Evolutionary conservation across 2,797 vertebrate genomes (phyloP).

Genomic region (Darevskia nairensis): DNA sequence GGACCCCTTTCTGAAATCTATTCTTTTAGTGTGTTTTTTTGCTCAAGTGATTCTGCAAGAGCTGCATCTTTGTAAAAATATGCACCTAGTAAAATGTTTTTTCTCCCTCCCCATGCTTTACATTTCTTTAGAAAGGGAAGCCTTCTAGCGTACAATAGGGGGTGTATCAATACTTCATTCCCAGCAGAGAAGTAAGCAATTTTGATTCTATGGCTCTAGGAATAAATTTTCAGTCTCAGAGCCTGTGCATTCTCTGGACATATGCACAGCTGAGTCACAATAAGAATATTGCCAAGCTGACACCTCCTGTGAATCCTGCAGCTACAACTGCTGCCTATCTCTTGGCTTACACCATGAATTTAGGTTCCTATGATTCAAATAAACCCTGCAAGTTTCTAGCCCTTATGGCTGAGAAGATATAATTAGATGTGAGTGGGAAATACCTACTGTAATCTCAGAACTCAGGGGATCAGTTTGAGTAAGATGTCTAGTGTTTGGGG

Average conservation of each 20-base stretch:
- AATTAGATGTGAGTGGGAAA: no score
- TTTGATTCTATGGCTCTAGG: not conserved
- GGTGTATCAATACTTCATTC: not conserved
- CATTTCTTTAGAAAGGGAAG: not conserved
- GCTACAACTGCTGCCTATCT: not conserved
- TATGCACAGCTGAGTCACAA: slow-evolving; percentile 5
- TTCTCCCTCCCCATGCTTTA: not conserved
- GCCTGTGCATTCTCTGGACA: not conserved
- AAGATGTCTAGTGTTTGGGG: no score
- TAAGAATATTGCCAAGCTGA: not conserved
- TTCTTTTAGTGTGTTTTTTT: not conserved
- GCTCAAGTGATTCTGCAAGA: not conserved
- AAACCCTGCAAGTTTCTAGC: no score
- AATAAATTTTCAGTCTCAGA: not conserved
- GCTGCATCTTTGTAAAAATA: not conserved
- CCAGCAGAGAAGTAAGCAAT: not conserved
- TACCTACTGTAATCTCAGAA: no score
- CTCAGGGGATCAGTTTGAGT: no score
- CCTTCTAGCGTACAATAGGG: no score
- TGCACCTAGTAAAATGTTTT: not conserved
- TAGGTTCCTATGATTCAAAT: no score
- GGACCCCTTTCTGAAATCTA: no score
- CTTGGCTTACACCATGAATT: slow-evolving; percentile 2
- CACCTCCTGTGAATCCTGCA: not conserved
- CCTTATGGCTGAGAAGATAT: no score